Percentiles rank a stretch among this genome's conserved stretches.
These are phyloP conservation scores for Coilia nasus DNA, from an alignment of 2,797 vertebrate genomes.

Conservation along the genomic window DNA sequence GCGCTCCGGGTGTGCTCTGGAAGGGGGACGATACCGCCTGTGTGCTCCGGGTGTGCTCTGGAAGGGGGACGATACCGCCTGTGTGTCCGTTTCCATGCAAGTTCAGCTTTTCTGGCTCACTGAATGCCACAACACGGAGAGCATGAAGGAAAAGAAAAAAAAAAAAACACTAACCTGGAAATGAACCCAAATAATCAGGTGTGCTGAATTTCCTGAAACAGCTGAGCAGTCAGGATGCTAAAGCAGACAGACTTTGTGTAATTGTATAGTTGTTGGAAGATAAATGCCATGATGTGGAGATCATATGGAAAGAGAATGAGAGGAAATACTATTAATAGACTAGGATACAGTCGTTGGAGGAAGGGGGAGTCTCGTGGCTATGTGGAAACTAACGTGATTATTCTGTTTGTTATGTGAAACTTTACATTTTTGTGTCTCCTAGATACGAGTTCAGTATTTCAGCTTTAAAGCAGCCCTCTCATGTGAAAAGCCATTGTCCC, in stretches of 20 bases:
- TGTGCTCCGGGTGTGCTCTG: not conserved
- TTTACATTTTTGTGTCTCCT: too few species aligned
- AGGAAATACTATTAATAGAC: too few species aligned
- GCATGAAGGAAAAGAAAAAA: not conserved
- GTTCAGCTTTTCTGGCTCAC: not conserved
- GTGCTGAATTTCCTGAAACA: not conserved
- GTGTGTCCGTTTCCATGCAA: not conserved
- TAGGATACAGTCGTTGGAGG: too few species aligned
- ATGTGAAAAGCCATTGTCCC: too few species aligned
- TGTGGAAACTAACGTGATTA: too few species aligned
- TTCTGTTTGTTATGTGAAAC: too few species aligned
- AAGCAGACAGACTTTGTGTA: not conserved
- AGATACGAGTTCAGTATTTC: too few species aligned
- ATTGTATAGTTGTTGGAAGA: not conserved
- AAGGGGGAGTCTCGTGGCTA: too few species aligned
- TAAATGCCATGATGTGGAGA: not conserved
- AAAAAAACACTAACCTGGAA: not conserved
- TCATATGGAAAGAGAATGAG: not conserved
- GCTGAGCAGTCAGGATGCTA: not conserved
- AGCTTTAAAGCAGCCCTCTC: too few species aligned
- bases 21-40: not conserved
- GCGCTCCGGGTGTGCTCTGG: not conserved
- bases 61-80: not conserved
- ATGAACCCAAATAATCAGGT: not conserved
- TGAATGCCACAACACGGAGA: not conserved